Evolutionary conservation across 2,888 invertebrate species (phyloP).

Genomic region (Acleris literana): DNA sequence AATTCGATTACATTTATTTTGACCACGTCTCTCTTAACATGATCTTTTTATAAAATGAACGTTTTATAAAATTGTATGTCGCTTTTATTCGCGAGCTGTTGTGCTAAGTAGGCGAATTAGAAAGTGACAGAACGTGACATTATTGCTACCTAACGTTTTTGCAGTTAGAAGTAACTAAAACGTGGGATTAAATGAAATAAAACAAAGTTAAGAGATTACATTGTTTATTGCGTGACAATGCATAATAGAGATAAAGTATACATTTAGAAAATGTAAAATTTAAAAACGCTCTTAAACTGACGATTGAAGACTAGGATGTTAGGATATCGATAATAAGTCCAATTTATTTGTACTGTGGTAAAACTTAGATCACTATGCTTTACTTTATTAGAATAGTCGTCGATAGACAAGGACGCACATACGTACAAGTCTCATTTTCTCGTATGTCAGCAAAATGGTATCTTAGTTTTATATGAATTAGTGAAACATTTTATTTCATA

Average conservation of each 20-base stretch:
- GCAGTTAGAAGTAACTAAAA: not conserved
- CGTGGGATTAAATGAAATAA: conserved; percentile 44
- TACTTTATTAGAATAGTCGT: conserved; percentile 15
- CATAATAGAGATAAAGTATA: conserved; percentile 68
- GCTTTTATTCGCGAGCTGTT: no score
- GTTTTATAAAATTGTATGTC: no score
- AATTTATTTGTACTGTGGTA: conserved; percentile 32
- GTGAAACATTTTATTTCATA: no score
- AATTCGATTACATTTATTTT: no score
- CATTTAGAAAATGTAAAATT: conserved; percentile 58
- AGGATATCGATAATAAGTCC: conserved; percentile 19
- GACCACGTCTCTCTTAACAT: no score
- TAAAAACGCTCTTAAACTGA: conserved; percentile 60
- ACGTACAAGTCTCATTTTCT: no score
- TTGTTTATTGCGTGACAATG: conserved; percentile 81
- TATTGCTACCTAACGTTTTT: no score
- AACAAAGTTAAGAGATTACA: conserved; percentile 64
- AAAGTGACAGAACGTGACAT: no score
- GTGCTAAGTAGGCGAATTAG: no score
- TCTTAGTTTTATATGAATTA: no score
- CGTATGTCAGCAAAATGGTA: no score
- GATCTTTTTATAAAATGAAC: no score
- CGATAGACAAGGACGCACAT: not conserved
- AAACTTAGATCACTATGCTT: conserved; percentile 20
- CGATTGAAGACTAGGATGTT: conserved; percentile 41